Evolutionary conservation across 2,113 vertebrate species (phyloP).

Genomic region (Arizona elegans): DNA sequence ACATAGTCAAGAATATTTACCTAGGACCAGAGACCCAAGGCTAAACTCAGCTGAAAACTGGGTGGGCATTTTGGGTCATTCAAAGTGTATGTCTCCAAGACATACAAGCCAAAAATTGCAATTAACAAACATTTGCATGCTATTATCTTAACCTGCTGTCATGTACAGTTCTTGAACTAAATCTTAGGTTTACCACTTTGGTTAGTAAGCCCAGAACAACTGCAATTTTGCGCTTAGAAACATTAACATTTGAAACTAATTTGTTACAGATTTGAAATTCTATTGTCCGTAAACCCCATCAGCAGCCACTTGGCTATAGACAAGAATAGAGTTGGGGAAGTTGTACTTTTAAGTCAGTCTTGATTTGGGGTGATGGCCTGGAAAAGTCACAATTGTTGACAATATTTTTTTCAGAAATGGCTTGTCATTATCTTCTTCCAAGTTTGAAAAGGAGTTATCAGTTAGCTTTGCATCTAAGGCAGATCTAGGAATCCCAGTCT

Average conservation of each 20-base stretch:
- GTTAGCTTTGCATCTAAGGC: background rate
- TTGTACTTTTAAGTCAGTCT: background rate
- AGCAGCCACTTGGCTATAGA: background rate
- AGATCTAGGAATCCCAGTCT: background rate
- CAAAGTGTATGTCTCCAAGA: background rate
- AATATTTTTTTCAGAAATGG: background rate
- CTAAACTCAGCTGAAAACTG: background rate
- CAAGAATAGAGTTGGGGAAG: background rate
- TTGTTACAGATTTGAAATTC: background rate
- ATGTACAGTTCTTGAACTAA: background rate
- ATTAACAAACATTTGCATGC: background rate
- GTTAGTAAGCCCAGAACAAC: background rate
- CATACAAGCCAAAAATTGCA: background rate
- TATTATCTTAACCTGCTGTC: background rate
- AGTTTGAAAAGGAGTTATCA: background rate
- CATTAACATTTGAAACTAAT: background rate
- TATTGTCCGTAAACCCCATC: background rate
- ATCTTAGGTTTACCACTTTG: background rate
- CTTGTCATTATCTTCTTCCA: background rate
- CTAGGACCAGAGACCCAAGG: background rate
- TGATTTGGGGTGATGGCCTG: background rate
- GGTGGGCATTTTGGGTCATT: background rate
- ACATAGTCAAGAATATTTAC: background rate
- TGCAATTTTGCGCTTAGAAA: background rate
- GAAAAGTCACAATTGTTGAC: background rate